Conservation (phyloP, 2,113 vertebrate species). For the Xiphias gladius region DNA sequence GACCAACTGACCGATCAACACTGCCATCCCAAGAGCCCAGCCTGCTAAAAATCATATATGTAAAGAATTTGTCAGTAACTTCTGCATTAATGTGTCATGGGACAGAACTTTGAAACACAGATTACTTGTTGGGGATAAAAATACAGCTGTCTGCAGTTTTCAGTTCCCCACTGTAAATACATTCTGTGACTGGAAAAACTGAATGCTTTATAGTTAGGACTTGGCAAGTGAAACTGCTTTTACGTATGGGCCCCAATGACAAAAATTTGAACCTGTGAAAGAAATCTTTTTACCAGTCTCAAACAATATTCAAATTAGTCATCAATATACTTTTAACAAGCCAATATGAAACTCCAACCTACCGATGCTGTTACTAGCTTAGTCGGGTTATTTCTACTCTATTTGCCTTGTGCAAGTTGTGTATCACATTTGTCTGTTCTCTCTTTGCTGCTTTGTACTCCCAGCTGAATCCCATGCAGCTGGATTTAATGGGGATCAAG, state of each 20-base stretch:
- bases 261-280: conserved; percentile 14
- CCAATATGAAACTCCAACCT: conserved; percentile 21
- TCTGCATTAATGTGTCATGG: not conserved
- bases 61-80: not conserved
- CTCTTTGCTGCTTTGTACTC: conserved; percentile 52
- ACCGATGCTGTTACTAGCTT: conserved; percentile 42
- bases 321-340: conserved; percentile 38
- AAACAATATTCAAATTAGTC: conserved; percentile 18
- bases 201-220: not conserved
- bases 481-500: conserved; percentile 60
- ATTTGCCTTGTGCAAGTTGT: conserved; percentile 59
- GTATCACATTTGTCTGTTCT: conserved; percentile 51
- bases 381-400: conserved; percentile 56
- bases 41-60: not conserved
- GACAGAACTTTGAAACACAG: conserved; percentile 4
- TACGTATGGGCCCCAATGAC: not conserved
- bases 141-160: conserved; percentile 1
- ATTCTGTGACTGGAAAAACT: not conserved
- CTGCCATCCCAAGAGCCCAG: too few relatives aligned
- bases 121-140: conserved; percentile 5
- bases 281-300: conserved; percentile 24
- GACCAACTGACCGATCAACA: too few relatives aligned
- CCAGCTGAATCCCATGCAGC: conserved; percentile 55
- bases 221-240: not conserved
- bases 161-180: not conserved